phyloP scores from a whole-genome alignment of 2,113 vertebrate species.

The Arenaria interpres region DNA sequence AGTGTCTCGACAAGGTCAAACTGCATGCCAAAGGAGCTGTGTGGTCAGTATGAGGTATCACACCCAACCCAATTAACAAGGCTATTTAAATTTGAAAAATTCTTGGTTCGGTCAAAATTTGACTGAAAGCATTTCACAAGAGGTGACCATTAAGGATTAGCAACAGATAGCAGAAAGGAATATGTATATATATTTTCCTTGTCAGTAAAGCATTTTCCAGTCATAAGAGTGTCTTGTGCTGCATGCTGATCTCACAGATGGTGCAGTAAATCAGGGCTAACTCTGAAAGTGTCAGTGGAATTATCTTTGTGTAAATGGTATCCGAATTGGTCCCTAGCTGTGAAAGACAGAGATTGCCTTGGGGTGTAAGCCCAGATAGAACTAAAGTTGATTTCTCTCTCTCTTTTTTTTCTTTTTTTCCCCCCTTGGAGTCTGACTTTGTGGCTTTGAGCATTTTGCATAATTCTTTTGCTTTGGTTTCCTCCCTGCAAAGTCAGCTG shows the following conservation, averaged over 20 bases:
- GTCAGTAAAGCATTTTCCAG: constrained; percentile 46
- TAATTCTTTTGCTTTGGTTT: constrained; percentile 55
- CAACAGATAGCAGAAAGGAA: not conserved
- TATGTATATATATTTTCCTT: not conserved
- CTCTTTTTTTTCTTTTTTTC: not conserved
- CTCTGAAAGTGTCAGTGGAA: constrained; percentile 31
- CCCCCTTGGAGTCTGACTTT: not conserved
- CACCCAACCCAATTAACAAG: not conserved
- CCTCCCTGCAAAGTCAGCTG: constrained; percentile 16
- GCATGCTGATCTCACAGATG: constrained; percentile 48
- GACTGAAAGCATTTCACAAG: not conserved
- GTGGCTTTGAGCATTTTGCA: constrained; percentile 26
- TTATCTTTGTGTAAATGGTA: constrained; percentile 27
- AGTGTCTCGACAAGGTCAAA: not conserved
- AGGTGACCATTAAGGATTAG: not conserved
- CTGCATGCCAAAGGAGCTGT: not conserved
- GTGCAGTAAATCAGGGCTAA: constrained; percentile 55
- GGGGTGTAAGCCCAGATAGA: not conserved
- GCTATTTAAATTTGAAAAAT: not conserved
- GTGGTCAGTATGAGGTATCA: not conserved
- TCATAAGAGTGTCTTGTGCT: constrained; percentile 15
- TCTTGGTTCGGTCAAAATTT: not conserved
- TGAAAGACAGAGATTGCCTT: constrained; percentile 30
- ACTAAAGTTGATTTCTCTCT: not conserved
- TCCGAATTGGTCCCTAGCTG: not conserved